Evolutionary conservation across 2,888 invertebrate genomes (phyloP).

Genomic region (Parnassius glacialis): DNA sequence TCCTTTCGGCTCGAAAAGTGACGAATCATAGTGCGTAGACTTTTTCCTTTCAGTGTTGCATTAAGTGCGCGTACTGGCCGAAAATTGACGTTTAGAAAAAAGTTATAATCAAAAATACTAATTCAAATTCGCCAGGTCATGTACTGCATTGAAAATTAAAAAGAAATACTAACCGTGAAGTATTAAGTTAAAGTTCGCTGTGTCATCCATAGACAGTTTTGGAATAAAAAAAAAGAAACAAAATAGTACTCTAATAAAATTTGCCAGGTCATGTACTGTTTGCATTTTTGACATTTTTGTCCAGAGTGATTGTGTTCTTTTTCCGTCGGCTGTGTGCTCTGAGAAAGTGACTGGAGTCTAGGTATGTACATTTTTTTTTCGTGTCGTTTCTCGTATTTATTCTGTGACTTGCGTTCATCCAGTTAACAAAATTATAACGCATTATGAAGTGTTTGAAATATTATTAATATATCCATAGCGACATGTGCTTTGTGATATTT

Average conservation of each 20-base stretch:
- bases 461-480: neutral
- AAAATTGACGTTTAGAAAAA: neutral
- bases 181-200: constrained; percentile 1
- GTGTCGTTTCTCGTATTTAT: too few relatives aligned
- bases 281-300: constrained; percentile 46
- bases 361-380: constrained; percentile 2
- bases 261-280: constrained; percentile 48
- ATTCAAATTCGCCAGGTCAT: neutral
- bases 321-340: constrained; percentile 31
- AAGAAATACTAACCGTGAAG: neutral
- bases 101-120: neutral
- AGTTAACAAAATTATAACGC: neutral
- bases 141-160: constrained; percentile 1
- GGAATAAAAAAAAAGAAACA: neutral
- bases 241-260: constrained; percentile 1
- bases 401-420: too few relatives aligned
- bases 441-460: neutral
- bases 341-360: constrained; percentile 33
- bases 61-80: neutral
- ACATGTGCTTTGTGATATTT: too few relatives aligned
- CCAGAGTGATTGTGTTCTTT: constrained; percentile 51
- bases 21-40: constrained; percentile 50
- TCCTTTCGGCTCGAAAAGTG: constrained; percentile 57
- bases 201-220: constrained; percentile 10
- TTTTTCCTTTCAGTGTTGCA: neutral